Base-by-base conservation (phyloP, 2,888 invertebrate genomes). In the Tholera decimalis region DNA sequence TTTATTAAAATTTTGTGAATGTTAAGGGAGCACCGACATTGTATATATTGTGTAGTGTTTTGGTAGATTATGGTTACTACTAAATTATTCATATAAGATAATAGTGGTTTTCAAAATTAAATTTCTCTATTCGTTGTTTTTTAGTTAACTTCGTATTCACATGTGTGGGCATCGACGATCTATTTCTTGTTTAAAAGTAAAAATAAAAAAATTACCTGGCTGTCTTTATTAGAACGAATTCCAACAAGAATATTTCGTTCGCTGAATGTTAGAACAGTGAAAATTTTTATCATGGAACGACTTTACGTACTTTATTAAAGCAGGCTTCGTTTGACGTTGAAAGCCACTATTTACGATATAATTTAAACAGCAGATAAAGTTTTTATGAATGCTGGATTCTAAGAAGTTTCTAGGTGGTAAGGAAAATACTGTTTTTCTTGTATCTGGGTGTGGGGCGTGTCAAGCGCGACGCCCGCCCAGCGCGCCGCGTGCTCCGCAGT, bases 381-480 rank as follows among this genome's bases (percentile, higher is more conserved):
- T 59, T 59, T 62, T 13, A 50, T 39, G 64, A 50, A 61, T 68
- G 44, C 22, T 44, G 39, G 79, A 65, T 79, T 73, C 61, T 61
- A 61, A 47, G 67, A 78, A 53, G 28, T 62, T 73, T 70, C 62
- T 66, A 54, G 46, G 65, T 63, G 73, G 71, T 74, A 76, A n/a
- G 82, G 64, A 77, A 79, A 64, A 76, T 47, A 60, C 73, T 64
- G 75, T 61, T 65, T 54, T 73, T 69, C 63, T 47, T 24, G 50
- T 55, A 65, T 64, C 66, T 77, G 73, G 68, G 71, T 75, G 75
- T 67, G 81, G 91, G 93, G 93, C 94, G 94, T 93, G 93, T 90
- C 93, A 63, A 35, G 39, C 11, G 37, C 20, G 72, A 77, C 84
- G 85, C 86, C 94, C 93, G 93, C 93, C 94, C 93, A 91, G 87